A percentile compares a stretch with the other conserved stretches of the same genome.
Conservation (phyloP, 2,888 invertebrate genomes). For the Torymus auratus region DNA sequence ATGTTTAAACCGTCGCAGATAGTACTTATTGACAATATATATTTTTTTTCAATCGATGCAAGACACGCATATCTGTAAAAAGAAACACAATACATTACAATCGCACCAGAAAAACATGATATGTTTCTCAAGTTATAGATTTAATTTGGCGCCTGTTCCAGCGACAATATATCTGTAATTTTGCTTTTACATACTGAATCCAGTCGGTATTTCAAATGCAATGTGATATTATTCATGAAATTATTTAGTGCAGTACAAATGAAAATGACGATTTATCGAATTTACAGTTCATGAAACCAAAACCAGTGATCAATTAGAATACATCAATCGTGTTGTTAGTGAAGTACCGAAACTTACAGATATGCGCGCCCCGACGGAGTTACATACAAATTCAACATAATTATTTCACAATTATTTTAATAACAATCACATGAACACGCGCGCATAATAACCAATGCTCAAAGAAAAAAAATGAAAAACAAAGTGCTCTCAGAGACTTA, state of each 20-base stretch:
- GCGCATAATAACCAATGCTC: slow-evolving; percentile 3
- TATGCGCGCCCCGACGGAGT: background rate
- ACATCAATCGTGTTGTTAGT: background rate
- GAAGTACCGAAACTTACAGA: background rate
- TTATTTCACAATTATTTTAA: slow-evolving; percentile 12
- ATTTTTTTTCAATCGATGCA: background rate
- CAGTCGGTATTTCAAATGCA: background rate
- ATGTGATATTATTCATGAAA: background rate
- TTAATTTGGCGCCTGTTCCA: too few species aligned
- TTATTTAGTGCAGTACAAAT: background rate
- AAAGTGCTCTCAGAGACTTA: slow-evolving; percentile 15
- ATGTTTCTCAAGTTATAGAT: too few species aligned
- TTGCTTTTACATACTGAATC: too few species aligned
- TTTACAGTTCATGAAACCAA: background rate
- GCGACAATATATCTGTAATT: too few species aligned
- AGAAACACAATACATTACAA: background rate
- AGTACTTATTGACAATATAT: too few species aligned
- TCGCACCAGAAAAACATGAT: background rate
- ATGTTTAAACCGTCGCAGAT: too few species aligned
- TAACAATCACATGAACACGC: background rate
- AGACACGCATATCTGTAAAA: slow-evolving; percentile 22
- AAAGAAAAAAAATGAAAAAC: slow-evolving; percentile 37
- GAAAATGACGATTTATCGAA: too few species aligned
- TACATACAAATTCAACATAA: background rate
- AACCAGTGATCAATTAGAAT: slow-evolving; percentile 2